These are phyloP conservation scores for Campopleginae sp. DNA, from an alignment of 2,888 invertebrate genomes.

Conservation along the genomic window DNA sequence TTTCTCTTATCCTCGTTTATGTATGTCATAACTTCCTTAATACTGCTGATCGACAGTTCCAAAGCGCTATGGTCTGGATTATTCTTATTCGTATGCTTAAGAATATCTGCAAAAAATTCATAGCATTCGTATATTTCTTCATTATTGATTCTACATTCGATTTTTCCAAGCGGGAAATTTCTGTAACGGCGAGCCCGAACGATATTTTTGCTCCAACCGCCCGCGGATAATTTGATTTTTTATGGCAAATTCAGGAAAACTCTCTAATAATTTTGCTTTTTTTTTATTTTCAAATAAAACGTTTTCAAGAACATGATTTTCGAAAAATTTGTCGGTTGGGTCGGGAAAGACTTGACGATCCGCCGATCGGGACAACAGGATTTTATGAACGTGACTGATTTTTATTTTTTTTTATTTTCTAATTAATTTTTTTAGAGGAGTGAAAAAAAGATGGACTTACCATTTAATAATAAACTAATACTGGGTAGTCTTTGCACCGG, in stretches of 20 bases:
- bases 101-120: conserved; percentile 89
- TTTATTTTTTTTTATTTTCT: too few species aligned
- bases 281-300: too few species aligned
- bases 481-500: conserved; percentile 99
- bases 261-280: too few species aligned
- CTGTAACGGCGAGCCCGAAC: not conserved
- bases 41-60: conserved; percentile 93
- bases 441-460: conserved; percentile 85
- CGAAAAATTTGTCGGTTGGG: too few species aligned
- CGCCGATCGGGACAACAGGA: too few species aligned
- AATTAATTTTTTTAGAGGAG: not conserved
- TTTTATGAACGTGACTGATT: too few species aligned
- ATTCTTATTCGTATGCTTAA: conserved; percentile 95
- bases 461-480: conserved; percentile 96
- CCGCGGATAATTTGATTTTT: too few species aligned
- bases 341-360: too few species aligned
- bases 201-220: not conserved
- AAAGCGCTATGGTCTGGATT: conserved; percentile 95
- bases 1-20: conserved; percentile 99
- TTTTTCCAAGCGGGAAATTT: not conserved
- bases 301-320: too few species aligned
- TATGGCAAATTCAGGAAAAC: too few species aligned
- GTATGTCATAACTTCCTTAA: conserved; percentile 97
- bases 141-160: not conserved
- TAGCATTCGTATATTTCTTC: not conserved